phyloP scores from a whole-genome alignment of 2,888 invertebrate species.

The Callinectes sapidus region DNA sequence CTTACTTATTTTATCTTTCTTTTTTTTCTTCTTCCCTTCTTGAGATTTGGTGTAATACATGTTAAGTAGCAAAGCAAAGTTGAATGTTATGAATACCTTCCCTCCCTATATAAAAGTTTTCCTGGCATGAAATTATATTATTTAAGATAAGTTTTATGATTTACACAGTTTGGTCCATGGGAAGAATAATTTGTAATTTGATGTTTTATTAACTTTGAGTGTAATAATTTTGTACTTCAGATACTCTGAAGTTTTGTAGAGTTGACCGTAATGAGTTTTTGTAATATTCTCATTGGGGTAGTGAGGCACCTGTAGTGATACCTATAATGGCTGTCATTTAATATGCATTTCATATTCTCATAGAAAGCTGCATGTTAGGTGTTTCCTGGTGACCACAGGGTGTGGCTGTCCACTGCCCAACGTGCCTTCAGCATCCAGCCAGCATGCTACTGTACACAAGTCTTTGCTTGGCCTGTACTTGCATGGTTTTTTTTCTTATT shows the following conservation, averaged over 20 bases:
- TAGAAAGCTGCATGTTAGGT: slow-evolving; percentile 39
- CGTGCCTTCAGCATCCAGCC: background rate
- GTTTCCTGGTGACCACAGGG: slow-evolving; percentile 35
- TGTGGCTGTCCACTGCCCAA: slow-evolving; percentile 3
- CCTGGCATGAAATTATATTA: background rate
- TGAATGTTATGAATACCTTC: background rate
- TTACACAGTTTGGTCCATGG: slow-evolving; percentile 22
- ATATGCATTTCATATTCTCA: background rate
- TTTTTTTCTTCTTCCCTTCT: background rate
- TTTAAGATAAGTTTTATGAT: background rate
- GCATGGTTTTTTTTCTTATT: background rate
- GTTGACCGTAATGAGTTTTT: slow-evolving; percentile 19
- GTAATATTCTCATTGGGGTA: background rate
- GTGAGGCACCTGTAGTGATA: slow-evolving; percentile 11
- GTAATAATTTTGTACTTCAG: background rate
- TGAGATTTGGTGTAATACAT: background rate
- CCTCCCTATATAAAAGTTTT: background rate
- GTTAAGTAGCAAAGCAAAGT: background rate
- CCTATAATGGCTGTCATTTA: background rate
- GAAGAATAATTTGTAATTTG: background rate
- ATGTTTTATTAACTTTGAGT: background rate
- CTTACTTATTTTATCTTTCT: background rate
- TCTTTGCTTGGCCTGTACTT: slow-evolving; percentile 15
- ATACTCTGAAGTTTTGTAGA: background rate
- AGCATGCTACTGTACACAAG: slow-evolving; percentile 27